Evolutionary conservation across 2,888 invertebrate species (phyloP).

Genomic region (Eledone cirrhosa): DNA sequence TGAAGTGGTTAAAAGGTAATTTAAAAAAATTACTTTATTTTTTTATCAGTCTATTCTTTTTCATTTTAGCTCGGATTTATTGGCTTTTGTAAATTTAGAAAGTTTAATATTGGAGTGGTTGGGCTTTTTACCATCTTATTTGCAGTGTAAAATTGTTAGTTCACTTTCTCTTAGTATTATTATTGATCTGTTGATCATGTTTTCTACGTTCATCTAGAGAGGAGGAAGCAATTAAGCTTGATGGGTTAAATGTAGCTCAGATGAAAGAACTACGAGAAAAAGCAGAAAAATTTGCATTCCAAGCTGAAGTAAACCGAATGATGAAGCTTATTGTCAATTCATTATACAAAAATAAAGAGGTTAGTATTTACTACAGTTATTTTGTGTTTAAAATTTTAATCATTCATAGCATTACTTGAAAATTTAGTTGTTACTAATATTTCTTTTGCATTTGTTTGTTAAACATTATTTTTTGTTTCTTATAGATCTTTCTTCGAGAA

Average conservation of each 20-base stretch:
- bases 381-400: not conserved
- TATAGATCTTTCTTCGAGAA: constrained; percentile 92
- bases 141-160: not conserved
- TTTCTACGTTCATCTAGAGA: constrained; percentile 73
- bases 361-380: constrained; percentile 58
- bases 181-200: no score
- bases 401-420: not conserved
- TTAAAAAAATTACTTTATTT: no score
- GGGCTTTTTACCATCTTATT: not conserved
- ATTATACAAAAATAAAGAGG: constrained; percentile 97
- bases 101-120: not conserved
- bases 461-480: constrained; percentile 36
- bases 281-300: constrained; percentile 78
- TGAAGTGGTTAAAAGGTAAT: constrained; percentile 78
- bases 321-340: constrained; percentile 99
- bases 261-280: constrained; percentile 88
- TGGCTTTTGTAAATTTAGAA: no score
- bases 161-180: no score
- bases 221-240: constrained; percentile 95
- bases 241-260: constrained; percentile 93
- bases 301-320: constrained; percentile 99
- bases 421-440: not conserved
- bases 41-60: no score
- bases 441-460: not conserved
- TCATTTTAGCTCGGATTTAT: no score